A percentile compares a stretch with the other conserved stretches of the same genome.
These are phyloP conservation scores for Sigmodon hispidus DNA, from an alignment of 2,113 vertebrate genomes.

Conservation along the genomic window DNA sequence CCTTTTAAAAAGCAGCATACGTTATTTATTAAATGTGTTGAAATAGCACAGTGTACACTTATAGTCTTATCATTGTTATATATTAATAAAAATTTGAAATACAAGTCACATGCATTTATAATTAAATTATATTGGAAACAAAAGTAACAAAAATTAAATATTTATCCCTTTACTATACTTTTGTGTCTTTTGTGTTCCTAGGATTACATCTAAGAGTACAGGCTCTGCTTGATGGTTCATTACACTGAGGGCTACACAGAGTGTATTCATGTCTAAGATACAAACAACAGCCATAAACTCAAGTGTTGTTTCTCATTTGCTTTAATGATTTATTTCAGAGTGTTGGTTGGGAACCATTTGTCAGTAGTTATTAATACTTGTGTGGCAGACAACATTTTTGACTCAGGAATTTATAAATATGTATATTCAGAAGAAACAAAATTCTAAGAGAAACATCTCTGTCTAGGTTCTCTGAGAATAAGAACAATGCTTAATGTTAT, in stretches of 20 bases:
- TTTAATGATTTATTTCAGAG: slow-evolving; percentile 9
- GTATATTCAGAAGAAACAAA: background rate
- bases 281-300: background rate
- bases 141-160: background rate
- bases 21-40: background rate
- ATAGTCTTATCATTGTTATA: background rate
- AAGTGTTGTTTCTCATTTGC: background rate
- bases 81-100: background rate
- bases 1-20: background rate
- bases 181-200: background rate
- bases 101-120: background rate
- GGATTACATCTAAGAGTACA: background rate
- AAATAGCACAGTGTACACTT: background rate
- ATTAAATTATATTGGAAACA: slow-evolving; percentile 10
- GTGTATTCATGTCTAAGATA: background rate
- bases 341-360: background rate
- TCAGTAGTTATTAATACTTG: background rate
- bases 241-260: accelerated
- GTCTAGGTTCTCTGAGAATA: background rate
- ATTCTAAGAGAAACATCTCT: background rate
- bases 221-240: background rate
- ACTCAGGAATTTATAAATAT: background rate
- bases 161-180: background rate
- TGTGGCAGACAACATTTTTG: background rate
- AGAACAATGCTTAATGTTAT: background rate